Evolutionary conservation across 2,113 vertebrate genomes (phyloP).

Genomic region (Bombycilla garrulus): DNA sequence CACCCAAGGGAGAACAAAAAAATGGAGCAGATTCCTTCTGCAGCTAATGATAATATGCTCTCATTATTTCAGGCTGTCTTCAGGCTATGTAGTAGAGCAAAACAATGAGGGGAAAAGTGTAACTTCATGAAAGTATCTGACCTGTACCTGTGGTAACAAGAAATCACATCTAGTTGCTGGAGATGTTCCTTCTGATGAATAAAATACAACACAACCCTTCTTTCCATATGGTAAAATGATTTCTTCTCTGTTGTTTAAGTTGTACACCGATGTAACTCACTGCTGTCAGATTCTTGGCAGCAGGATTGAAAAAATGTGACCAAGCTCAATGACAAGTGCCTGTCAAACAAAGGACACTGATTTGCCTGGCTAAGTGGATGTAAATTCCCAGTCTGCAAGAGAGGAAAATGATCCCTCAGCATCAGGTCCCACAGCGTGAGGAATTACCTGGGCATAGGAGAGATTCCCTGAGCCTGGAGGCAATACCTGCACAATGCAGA

Average conservation of each 20-base stretch:
- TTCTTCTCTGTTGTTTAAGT: background rate
- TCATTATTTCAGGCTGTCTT: background rate
- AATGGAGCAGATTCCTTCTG: background rate
- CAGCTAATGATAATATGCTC: background rate
- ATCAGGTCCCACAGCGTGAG: fast-evolving
- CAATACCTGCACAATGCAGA: background rate
- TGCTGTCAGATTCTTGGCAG: background rate
- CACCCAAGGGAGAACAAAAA: background rate
- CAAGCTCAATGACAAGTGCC: background rate
- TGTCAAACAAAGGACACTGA: background rate
- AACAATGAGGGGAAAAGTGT: background rate
- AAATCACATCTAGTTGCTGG: background rate
- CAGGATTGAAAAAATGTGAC: background rate
- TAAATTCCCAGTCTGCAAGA: background rate
- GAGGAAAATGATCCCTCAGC: background rate
- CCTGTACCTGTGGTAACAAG: background rate
- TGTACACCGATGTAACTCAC: background rate
- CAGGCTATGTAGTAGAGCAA: background rate
- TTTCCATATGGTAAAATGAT: background rate
- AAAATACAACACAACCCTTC: background rate
- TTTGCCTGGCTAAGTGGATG: background rate
- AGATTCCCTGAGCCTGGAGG: background rate
- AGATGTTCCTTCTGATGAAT: background rate
- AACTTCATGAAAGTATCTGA: background rate
- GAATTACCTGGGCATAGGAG: background rate